Evolutionary conservation across 2,888 invertebrate species (phyloP).

Genomic region (Cancer borealis): DNA sequence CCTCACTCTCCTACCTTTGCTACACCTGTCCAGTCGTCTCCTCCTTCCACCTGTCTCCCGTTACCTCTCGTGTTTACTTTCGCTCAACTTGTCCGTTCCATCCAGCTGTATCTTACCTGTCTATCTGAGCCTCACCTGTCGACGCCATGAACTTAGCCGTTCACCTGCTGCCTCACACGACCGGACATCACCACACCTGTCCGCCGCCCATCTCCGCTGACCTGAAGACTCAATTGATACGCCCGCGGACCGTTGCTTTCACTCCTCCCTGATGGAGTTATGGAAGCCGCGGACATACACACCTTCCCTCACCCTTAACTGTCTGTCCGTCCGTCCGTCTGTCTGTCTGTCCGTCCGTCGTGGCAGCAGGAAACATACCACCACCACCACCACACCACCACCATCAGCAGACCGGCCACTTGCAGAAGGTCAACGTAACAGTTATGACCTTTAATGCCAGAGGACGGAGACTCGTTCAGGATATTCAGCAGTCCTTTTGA

Average conservation of each 20-base stretch:
- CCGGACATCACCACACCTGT: background rate
- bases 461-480: too few species aligned
- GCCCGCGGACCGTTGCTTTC: background rate
- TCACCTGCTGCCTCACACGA: background rate
- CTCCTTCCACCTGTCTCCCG: background rate
- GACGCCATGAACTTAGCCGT: background rate
- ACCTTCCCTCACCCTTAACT: too few species aligned
- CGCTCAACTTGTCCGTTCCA: background rate
- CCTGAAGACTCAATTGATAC: background rate
- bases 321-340: too few species aligned
- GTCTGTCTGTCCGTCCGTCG: too few species aligned
- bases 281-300: background rate
- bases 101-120: background rate
- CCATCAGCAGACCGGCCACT: background rate
- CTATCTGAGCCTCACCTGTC: background rate
- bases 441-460: background rate
- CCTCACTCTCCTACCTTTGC: too few species aligned
- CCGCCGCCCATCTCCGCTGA: background rate
- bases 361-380: background rate
- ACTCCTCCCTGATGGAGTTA: background rate
- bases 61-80: background rate
- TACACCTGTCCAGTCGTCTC: background rate
- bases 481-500: too few species aligned
- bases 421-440: background rate
- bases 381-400: background rate